phyloP scores from a whole-genome alignment of 1,140 invertebrate species.

The Drosophila nikananu region DNA sequence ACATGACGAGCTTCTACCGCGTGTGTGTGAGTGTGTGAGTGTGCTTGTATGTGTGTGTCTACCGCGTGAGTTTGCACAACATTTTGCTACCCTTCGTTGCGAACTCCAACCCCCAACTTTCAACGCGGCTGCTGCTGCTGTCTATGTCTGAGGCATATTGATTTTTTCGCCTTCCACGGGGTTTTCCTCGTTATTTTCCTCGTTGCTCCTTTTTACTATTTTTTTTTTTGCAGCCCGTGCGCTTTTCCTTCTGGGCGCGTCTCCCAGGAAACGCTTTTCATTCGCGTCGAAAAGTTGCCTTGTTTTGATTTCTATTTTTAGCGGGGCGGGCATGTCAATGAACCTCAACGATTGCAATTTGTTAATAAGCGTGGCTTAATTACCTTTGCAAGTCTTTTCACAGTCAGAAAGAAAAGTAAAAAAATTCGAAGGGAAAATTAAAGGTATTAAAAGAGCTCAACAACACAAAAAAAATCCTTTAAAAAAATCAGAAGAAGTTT shows the following conservation, averaged over 20 bases:
- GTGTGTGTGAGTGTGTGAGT: conserved; percentile 18
- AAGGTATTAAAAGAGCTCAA: background rate
- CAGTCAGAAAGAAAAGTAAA: background rate
- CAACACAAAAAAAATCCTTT: background rate
- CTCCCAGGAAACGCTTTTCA: conserved; percentile 63
- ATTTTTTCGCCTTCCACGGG: conserved; percentile 67
- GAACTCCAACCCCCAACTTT: conserved; percentile 54
- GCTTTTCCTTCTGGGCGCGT: conserved; percentile 61
- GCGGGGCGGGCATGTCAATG: conserved; percentile 43
- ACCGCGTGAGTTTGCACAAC: conserved; percentile 69
- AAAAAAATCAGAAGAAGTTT: background rate
- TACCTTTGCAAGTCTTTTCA: conserved; percentile 24
- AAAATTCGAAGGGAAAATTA: background rate
- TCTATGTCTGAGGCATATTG: conserved; percentile 81
- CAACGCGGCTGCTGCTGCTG: conserved; percentile 43
- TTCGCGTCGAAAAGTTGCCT: conserved; percentile 47
- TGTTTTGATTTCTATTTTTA: conserved; percentile 65
- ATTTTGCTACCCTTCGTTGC: conserved; percentile 77
- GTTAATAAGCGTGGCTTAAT: conserved; percentile 39
- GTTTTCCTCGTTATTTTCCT: conserved; percentile 36
- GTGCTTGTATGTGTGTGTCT: conserved; percentile 25
- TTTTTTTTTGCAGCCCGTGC: conserved; percentile 8
- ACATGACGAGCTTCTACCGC: conserved; percentile 31
- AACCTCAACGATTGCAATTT: conserved; percentile 47
- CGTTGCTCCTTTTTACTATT: conserved; percentile 7